Conservation (phyloP, 2,113 vertebrate genomes). For the Thalassarche chlororhynchos region DNA sequence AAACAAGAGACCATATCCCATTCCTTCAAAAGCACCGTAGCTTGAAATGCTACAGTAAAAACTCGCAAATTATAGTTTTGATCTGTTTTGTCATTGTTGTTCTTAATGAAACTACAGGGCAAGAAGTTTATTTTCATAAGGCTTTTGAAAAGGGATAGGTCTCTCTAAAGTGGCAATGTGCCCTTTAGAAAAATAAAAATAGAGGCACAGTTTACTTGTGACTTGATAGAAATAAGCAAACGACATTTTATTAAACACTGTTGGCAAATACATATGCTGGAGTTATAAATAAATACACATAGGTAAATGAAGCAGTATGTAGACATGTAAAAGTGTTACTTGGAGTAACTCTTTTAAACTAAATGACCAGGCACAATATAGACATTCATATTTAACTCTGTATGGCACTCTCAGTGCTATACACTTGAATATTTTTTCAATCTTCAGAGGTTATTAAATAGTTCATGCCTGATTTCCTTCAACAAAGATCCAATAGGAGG, state of each 20-base stretch:
- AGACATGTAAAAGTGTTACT: neutral
- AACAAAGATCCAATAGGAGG: neutral
- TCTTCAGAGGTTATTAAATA: neutral
- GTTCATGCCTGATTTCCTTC: neutral
- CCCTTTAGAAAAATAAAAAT: constrained; percentile 70
- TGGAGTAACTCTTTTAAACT: neutral
- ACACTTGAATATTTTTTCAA: neutral
- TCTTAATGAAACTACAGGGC: neutral
- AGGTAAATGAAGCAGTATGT: neutral
- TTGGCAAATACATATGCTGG: neutral
- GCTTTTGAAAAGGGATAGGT: constrained; percentile 71
- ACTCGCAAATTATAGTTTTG: neutral
- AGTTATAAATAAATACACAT: neutral
- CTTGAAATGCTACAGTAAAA: neutral
- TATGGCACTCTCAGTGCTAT: neutral
- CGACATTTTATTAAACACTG: neutral
- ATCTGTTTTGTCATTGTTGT: neutral
- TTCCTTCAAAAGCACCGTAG: constrained; percentile 51
- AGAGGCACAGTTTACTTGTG: constrained; percentile 79
- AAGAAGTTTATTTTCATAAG: neutral
- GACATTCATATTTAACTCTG: neutral
- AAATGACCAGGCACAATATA: neutral
- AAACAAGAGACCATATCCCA: constrained; percentile 73
- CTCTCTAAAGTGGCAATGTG: constrained; percentile 75
- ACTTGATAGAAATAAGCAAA: constrained; percentile 77